Base-by-base conservation (phyloP, 53 echinoderm and acorn worm species). In the Stichopus horrens region DNA sequence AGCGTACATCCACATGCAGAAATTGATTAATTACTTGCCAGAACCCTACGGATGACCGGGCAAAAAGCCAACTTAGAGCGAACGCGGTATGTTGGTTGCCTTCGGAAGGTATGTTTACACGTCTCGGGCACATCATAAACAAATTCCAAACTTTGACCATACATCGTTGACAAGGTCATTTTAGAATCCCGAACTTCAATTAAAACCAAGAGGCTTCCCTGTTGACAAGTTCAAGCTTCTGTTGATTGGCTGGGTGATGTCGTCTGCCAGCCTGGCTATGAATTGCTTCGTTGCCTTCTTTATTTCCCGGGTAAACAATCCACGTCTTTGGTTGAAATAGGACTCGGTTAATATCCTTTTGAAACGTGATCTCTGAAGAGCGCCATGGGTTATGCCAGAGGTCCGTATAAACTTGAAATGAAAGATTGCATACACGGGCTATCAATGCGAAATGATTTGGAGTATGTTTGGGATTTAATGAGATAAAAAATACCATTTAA, bases 231-330 rank as follows among this genome's bases (percentile, higher is more conserved):
- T 71, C 71, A 71, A 7, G 7, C 71, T 13, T 19, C 6, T 18
- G 14, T 13, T 71, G 52, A 11, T 66, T 18, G 9, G 23, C 75
- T 21, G 23, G 19, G 14, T 16, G 79, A 53, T 55, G 21, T 14
- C 10, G 81, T 81, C 58, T 23, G 56, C 81, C 81, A 53, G 55
- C 51, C 52, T 53, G 52, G 54, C 52, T 52, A 5, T 18, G 55
- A 79, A 54, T 58, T 81, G 14, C 52, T 13, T 10, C 0, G 13
- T 21, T 23, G 75, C 23, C 52, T 37, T 37, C 37, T 37, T 37
- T 37, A 37, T 37, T 37, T 37, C 59, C 56, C 81, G 57, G 56
- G 81, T 81, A 58, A 81, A 81, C 81, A 81, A 81, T 81, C 81
- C 18, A 5, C 56, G 10, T 57, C 22, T 56, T 18, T 21, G 55